Evolutionary conservation across 2,797 vertebrate species (phyloP).

Genomic region (Poecile montanus): DNA sequence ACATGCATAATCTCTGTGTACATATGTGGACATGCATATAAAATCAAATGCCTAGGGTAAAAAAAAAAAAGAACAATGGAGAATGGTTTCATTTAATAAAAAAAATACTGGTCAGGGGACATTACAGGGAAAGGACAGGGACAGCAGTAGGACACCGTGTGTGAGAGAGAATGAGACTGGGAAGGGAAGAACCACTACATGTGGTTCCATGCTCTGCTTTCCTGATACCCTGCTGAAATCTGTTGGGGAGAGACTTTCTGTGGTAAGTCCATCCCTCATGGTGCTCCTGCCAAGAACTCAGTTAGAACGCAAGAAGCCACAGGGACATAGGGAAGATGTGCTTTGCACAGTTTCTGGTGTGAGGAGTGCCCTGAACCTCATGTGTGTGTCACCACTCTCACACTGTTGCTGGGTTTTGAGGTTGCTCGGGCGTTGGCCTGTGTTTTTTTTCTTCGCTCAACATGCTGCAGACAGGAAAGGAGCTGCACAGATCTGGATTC

Average conservation of each 20-base stretch:
- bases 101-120: not conserved
- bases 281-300: not conserved
- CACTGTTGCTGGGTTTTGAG: not conserved
- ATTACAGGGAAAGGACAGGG: not conserved
- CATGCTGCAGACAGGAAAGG: not conserved
- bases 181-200: not conserved
- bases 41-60: conserved; percentile 38
- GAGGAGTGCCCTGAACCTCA: not conserved
- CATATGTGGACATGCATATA: conserved; percentile 67
- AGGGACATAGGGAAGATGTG: not conserved
- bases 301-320: not conserved
- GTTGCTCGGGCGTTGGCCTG: not conserved
- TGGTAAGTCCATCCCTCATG: not conserved
- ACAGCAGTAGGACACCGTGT: not conserved
- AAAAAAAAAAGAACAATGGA: not conserved
- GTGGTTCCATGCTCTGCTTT: not conserved
- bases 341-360: not conserved
- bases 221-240: not conserved
- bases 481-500: not conserved
- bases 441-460: not conserved
- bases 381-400: not conserved
- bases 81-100: conserved; percentile 10
- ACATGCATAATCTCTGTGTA: conserved; percentile 36
- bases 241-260: not conserved
- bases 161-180: not conserved